A percentile compares a stretch with the other conserved stretches of the same genome.
These are phyloP conservation scores for Vulpes lagopus DNA, from an alignment of 2,113 vertebrate genomes.

Conservation along the genomic window DNA sequence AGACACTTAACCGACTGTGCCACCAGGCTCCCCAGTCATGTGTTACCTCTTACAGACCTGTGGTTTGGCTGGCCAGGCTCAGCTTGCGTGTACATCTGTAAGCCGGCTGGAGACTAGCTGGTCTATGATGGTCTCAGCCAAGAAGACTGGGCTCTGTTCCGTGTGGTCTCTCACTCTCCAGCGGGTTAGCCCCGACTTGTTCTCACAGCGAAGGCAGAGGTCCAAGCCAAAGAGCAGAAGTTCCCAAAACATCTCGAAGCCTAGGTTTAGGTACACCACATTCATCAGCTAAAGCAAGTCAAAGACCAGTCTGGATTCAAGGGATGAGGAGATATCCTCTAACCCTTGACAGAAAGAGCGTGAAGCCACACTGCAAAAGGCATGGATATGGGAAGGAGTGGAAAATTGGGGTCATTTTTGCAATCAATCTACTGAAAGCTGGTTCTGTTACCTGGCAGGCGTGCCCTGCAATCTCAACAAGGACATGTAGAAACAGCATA, in stretches of 20 bases:
- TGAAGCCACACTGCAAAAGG: neutral
- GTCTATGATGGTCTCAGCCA: neutral
- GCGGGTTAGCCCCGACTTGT: neutral
- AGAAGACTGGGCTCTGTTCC: neutral
- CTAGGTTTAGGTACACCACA: fast-evolving
- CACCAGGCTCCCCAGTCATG: fast-evolving
- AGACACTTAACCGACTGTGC: neutral
- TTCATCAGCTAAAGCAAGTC: neutral
- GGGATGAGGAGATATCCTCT: fast-evolving
- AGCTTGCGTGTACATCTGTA: fast-evolving
- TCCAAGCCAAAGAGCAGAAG: neutral
- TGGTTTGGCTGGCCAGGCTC: neutral
- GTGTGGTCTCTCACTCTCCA: fast-evolving
- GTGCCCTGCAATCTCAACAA: fast-evolving
- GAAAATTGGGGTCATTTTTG: fast-evolving
- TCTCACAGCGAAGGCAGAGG: neutral
- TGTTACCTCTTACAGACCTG: neutral
- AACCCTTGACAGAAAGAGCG: neutral
- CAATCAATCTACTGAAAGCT: too few species aligned
- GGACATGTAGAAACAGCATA: fast-evolving
- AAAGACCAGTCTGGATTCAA: fast-evolving
- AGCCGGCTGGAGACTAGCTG: neutral
- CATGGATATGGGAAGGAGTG: fast-evolving
- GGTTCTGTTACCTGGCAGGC: fast-evolving
- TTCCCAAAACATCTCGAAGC: fast-evolving